Base-by-base conservation (phyloP, 2,797 vertebrate genomes). In the Tiaroga cobitis region DNA sequence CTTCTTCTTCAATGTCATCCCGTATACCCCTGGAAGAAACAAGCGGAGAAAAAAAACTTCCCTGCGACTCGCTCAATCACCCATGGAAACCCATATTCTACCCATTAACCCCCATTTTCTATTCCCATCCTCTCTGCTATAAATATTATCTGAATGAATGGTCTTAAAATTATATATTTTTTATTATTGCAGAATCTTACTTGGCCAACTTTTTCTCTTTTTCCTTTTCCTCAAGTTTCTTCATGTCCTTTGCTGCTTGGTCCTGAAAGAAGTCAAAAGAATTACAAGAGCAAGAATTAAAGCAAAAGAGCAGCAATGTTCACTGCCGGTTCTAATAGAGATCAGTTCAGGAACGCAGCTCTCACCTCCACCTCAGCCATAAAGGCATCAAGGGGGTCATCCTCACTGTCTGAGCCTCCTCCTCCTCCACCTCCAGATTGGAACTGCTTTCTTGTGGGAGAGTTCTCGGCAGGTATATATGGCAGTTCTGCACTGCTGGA, bases 1-100 rank as follows among this genome's bases (percentile, higher is more conserved):
- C 98, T 97, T 99, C 98, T 94, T 99, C 98, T 97, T 99, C 98
- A 97, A 99, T 99, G 97, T 99, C 98, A 97, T 99, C 98, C 93
- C 98, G 97, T 96, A 99, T 99, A 98, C 98, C 98, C 98, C 98
- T 99, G 98, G 95, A 99, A 90, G 97, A 97, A 97, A 99, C 92
- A 99, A 99, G 96, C 96, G 96, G 97, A 98, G 97, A 99, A 98
- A 99, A 95, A 97, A 99, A 99, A 99, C 98, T 99, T 99, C 98
- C 98, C 98, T 99, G 98, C 98, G 96, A 96, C 97, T 98, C 96
- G 97, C 98, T 97, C 97, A 95, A 95, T 97, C 93, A 97, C 96
- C 94, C 96, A 96, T 94, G 93, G 95, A 93, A 95, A 93, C 84
- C 93, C 93, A 92, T 90, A 93, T 86, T 91, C 92, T 90, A 89